Base-by-base conservation (phyloP, 1,140 invertebrate species). In the Panulirus ornatus region DNA sequence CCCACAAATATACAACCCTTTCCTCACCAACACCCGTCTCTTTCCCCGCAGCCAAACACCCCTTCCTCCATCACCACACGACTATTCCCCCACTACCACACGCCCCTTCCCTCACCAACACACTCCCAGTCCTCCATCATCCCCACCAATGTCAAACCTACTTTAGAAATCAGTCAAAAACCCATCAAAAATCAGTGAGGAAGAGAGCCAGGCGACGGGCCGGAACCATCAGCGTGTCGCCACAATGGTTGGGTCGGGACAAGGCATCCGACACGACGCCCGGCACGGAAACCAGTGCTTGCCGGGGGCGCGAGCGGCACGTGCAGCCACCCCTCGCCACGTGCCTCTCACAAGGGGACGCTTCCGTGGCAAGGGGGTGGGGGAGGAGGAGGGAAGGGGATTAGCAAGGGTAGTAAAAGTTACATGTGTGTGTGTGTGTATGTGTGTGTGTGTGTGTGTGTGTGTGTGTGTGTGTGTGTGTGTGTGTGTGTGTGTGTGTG, bases 121-220 rank as follows among this genome's bases (percentile, higher is more conserved):
- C n/a, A n/a, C n/a, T 30, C 34, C 38, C 73, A 36, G 8, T 22
- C 73, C 38, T 34, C 73, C 30, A 36, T 30, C 3, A 16, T 22
- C 30, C 8, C 73, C 5, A 5, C 27, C 73, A 6, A 16, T 19
- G 8, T 8, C 73, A 66, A 5, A 14, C 51, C 51, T 58, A 58
- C 51, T 58, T 58, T 58, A 58, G 51, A 58, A 58, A 58, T 58
- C 51, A 58, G 51, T 58, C 51, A 58, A 58, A 58, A 58, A 58
- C 51, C n/a, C 51, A 58, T 58, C 51, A 58, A 58, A 22, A 58
- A 58, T 58, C 51, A 58, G 51, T 58, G 16, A 16, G 51, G 3
- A 22, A 22, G 44, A 47, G 44, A 8, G n/a, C n/a, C n/a, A n/a
- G n/a, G n/a, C n/a, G n/a, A n/a, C n/a, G n/a, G n/a, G n/a, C n/a